Base-by-base conservation (phyloP, 2,888 invertebrate genomes). In the Scaptomyza parva region DNA sequence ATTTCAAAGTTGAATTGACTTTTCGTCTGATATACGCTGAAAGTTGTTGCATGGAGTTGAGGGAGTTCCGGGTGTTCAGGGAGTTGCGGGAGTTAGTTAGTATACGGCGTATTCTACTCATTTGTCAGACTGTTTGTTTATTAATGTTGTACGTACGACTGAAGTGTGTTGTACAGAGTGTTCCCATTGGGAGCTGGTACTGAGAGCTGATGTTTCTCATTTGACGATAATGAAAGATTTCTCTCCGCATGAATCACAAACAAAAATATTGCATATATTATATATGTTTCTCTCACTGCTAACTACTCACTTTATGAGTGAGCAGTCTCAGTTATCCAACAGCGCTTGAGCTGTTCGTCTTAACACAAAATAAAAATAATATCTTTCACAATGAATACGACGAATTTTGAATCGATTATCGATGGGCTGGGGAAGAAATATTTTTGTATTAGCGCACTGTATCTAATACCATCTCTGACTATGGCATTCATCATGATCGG, bases 1-100 rank as follows among this genome's bases (percentile, higher is more conserved):
- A 85, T 87, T 78, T 77, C 68, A 85, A 85, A 84, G 86, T 84
- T 85, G 88, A 87, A 84, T 87, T 84, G 88, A 87, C 77, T 82
- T 37, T 84, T 79, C 53, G 73, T 70, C 63, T 66, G 69, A 41
- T 40, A 41, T 37, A 39, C 58, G 52, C 50, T 24, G 37, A 26
- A 43, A 66, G 40, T 43, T 24, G 53, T 8, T 26, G 26, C 2
- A 2, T 26, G 26, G 26, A 26, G 26, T 26, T 26, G 9, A 26
- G 26, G 26, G n/a, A 33, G n/a, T 33, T 33, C 30, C 24, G 7
- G 5, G 50, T 35, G 28, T 44, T 41, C 12, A 39, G 17, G 30
- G 54, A 33, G 54, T 9, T n/a, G n/a, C 24, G 7, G 5, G 50
- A 43, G 28, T 44, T 41, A 33, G 54, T 9, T 14, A 2, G 22